phyloP scores from a whole-genome alignment of 2,888 invertebrate genomes.

The Nomada fucata region DNA sequence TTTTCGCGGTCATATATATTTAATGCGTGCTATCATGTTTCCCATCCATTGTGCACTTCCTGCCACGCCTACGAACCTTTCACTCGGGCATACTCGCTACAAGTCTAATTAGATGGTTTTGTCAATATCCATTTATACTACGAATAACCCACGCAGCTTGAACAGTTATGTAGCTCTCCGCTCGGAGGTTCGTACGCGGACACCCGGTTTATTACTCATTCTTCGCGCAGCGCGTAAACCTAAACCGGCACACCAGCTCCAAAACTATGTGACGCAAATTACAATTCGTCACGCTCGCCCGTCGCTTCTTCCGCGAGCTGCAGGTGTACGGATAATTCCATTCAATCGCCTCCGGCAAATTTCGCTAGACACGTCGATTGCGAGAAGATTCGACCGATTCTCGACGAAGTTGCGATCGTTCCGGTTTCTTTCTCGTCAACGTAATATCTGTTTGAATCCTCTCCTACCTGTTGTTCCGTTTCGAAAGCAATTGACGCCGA shows the following conservation, averaged over 20 bases:
- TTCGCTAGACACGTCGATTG: no score
- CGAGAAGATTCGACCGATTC: no score
- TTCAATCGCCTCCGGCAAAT: no score
- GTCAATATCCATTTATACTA: constrained; percentile 58
- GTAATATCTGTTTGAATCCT: no score
- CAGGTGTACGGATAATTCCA: no score
- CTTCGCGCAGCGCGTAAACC: constrained; percentile 6
- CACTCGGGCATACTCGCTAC: constrained; percentile 56
- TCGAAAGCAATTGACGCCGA: no score
- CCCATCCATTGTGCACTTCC: constrained; percentile 70
- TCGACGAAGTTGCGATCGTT: no score
- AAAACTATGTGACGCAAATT: constrained; percentile 28
- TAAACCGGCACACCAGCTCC: constrained; percentile 16
- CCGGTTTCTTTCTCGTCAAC: no score
- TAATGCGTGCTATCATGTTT: constrained; percentile 67
- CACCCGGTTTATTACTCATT: constrained; percentile 28
- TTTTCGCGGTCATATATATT: constrained; percentile 65
- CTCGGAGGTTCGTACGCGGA: constrained; percentile 14
- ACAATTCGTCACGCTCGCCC: constrained; percentile 13
- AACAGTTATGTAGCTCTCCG: constrained; percentile 15
- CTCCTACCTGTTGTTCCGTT: no score
- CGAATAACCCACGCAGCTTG: constrained; percentile 46
- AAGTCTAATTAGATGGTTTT: constrained; percentile 66
- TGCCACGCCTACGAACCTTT: constrained; percentile 70
- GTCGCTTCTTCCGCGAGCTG: neutral